A percentile compares a stretch with the other conserved stretches of the same genome.
These are phyloP conservation scores for Adelognathus sp. DNA, from an alignment of 2,888 invertebrate genomes.

Conservation along the genomic window DNA sequence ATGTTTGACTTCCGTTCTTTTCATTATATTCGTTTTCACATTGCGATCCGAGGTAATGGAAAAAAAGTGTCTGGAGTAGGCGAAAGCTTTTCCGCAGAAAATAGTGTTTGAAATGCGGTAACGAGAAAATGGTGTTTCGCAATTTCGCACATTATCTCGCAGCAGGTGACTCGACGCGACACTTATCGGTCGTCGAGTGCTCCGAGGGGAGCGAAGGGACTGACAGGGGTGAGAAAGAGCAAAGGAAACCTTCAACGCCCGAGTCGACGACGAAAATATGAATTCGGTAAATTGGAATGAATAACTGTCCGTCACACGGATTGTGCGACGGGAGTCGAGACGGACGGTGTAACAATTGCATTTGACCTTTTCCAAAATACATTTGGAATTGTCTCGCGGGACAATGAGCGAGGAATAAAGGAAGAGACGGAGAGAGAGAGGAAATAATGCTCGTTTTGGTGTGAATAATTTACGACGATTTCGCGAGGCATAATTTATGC, in stretches of 20 bases:
- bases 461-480: not conserved
- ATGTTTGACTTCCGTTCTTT: not conserved
- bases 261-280: not conserved
- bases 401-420: too few species aligned
- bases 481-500: not conserved
- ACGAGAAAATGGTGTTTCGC: constrained; percentile 33
- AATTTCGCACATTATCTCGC: not conserved
- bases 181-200: not conserved
- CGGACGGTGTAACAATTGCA: not conserved
- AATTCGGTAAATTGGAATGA: not conserved
- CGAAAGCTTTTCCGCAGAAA: not conserved
- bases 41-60: not conserved
- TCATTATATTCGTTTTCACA: not conserved
- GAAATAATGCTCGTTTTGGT: not conserved
- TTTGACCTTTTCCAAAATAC: not conserved
- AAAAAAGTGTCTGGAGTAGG: not conserved
- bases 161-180: constrained; percentile 14
- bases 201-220: not conserved
- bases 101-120: not conserved
- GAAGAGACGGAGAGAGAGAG: not conserved
- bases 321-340: not conserved
- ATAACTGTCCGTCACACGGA: not conserved
- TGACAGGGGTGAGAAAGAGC: not conserved
- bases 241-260: not conserved
- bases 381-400: not conserved